Evolutionary conservation across 2,113 vertebrate species (phyloP).

Genomic region (Panurus biarmicus): DNA sequence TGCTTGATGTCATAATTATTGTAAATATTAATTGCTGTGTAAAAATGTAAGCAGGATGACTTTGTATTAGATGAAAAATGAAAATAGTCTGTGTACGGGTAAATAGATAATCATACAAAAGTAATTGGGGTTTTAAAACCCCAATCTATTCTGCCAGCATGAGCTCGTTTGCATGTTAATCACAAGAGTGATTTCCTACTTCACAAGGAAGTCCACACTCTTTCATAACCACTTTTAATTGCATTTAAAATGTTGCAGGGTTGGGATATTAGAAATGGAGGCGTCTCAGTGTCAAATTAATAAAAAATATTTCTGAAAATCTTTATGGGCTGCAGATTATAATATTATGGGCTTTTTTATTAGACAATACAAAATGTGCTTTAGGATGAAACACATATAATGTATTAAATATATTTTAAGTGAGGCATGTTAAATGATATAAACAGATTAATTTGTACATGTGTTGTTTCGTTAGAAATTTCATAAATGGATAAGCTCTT

Average conservation of each 20-base stretch:
- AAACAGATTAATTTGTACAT: conserved; percentile 26
- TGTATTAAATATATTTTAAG: conserved; percentile 56
- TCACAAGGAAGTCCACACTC: conserved; percentile 93
- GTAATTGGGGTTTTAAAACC: conserved; percentile 99
- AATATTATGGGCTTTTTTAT: conserved; percentile 71
- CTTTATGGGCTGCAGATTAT: conserved; percentile 70
- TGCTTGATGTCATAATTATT: conserved; percentile 79
- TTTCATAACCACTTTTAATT: conserved; percentile 99
- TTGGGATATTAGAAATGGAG: conserved; percentile 98
- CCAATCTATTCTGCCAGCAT: conserved; percentile 99
- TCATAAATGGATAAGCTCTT: conserved; percentile 37
- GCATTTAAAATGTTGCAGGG: conserved; percentile 99
- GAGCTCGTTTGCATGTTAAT: conserved; percentile 99
- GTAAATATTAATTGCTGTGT: conserved; percentile 81
- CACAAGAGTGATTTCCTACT: conserved; percentile 95
- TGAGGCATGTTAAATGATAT: conserved; percentile 48
- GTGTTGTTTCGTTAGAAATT: conserved; percentile 55
- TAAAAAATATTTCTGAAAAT: conserved; percentile 79
- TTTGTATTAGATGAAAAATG: conserved; percentile 92
- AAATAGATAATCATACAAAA: conserved; percentile 99
- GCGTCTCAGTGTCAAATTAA: conserved; percentile 99
- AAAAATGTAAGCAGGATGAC: conserved; percentile 81
- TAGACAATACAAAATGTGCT: conserved; percentile 53
- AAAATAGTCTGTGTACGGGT: conserved; percentile 99
- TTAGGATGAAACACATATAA: too few relatives aligned